Evolutionary conservation across 1,140 invertebrate genomes (phyloP).

Genomic region (Batillaria attramentaria): DNA sequence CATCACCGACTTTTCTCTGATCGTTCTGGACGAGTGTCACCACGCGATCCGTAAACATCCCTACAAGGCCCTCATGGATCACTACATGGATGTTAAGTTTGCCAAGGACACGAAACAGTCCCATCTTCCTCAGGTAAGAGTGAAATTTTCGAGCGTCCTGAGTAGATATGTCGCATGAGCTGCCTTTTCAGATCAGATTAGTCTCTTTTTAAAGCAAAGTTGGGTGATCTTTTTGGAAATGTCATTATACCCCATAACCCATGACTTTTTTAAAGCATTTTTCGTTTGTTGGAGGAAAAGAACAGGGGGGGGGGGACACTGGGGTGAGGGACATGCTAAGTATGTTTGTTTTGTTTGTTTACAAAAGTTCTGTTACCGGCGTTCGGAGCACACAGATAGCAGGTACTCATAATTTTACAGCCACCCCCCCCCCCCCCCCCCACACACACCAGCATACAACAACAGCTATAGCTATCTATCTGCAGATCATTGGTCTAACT

Average conservation of each 20-base stretch:
- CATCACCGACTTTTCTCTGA: conserved; percentile 9
- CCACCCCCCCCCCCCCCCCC: too few relatives aligned
- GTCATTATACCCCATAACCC: background rate
- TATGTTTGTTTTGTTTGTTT: background rate
- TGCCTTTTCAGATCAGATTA: background rate
- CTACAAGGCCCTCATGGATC: conserved; percentile 8
- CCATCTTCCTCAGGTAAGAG: background rate
- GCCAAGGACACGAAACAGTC: background rate
- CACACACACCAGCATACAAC: too few relatives aligned
- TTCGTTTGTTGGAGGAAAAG: background rate
- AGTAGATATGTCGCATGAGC: background rate
- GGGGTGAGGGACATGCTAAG: background rate
- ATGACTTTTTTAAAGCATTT: background rate
- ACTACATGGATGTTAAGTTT: conserved; percentile 15
- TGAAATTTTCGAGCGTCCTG: background rate
- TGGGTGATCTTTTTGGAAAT: too few relatives aligned
- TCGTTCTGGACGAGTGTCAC: conserved; percentile 19
- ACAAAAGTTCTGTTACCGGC: background rate
- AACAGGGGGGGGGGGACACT: background rate
- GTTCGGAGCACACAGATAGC: background rate
- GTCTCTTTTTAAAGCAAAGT: too few relatives aligned
- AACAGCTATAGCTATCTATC: background rate
- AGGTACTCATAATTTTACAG: too few relatives aligned
- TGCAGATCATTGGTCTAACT: background rate
- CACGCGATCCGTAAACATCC: conserved; percentile 1